Conservation (phyloP, 2,888 invertebrate genomes). For the Hyles lineata region DNA sequence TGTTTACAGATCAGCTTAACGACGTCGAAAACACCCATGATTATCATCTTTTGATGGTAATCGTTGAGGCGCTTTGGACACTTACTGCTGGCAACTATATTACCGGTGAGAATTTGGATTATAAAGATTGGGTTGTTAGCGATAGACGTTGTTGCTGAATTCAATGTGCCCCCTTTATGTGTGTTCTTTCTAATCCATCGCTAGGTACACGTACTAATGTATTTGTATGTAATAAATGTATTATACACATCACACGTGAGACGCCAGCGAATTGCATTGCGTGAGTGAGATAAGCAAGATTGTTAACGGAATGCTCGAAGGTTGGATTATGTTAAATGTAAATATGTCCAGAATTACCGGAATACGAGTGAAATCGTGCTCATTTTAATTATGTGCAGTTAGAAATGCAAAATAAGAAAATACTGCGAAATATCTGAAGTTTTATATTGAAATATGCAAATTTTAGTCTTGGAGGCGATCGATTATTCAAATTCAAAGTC, state of each 20-base stretch:
- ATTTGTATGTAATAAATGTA: slow-evolving; percentile 42
- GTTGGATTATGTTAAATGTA: background rate
- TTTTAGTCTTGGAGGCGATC: background rate
- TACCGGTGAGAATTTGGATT: slow-evolving; percentile 80
- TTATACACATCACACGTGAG: slow-evolving; percentile 26
- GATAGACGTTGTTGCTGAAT: slow-evolving; percentile 57
- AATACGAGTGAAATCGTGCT: slow-evolving; percentile 17
- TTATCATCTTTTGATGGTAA: slow-evolving; percentile 85
- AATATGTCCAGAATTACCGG: slow-evolving; percentile 17
- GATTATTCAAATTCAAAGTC: slow-evolving; percentile 32
- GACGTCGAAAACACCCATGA: slow-evolving; percentile 85
- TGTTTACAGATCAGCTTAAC: slow-evolving; percentile 84
- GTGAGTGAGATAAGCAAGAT: slow-evolving; percentile 15
- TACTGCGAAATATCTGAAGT: slow-evolving; percentile 1
- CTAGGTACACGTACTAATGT: slow-evolving; percentile 45
- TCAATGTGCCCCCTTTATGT: slow-evolving; percentile 67
- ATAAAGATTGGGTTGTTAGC: slow-evolving; percentile 57
- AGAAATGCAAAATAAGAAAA: background rate
- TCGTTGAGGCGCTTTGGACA: slow-evolving; percentile 80
- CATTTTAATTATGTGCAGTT: slow-evolving; percentile 15
- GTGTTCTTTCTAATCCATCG: slow-evolving; percentile 51
- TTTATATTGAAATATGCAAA: slow-evolving; percentile 5
- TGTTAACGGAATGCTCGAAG: slow-evolving; percentile 10
- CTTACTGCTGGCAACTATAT: slow-evolving; percentile 76
- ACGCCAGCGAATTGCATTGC: slow-evolving; percentile 19